Base-by-base conservation (phyloP, 1,140 invertebrate species). In the Reticulitermes speratus region DNA sequence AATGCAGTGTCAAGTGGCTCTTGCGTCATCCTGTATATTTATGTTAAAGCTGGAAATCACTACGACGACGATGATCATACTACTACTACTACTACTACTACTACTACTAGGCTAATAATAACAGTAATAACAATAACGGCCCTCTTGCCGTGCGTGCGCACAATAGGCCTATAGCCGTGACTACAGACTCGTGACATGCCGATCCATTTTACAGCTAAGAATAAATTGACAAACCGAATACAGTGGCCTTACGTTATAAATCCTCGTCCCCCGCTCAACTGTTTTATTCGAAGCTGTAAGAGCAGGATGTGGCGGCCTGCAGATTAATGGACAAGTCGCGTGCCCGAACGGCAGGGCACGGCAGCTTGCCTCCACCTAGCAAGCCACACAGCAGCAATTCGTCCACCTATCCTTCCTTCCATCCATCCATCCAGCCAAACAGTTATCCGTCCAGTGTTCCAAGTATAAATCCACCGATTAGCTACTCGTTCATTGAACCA, bases 281-380 rank as follows among this genome's bases (percentile, higher is more conserved):
- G 25, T n/a, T 75, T 75, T 30, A 30, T 75, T n/a, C n/a, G 3
- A 14, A 30, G 8, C 65, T 75, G 9, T 30, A 30, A 30, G 19
- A 55, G 14, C 52, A 55, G 52, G 52, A 55, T 55, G 52, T 55
- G 52, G 16, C 14, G 65, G 25, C n/a, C 65, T 75, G 65, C 65
- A 75, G 65, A 75, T 75, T 75, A 75, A 75, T 75, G 65, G 25
- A 75, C 25, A 30, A 75, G 65, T 75, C 65, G 65, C 65, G 65
- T 75, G 65, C 8, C n/a, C 1, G 52, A 14, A 75, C 65, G n/a
- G 65, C 25, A 30, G 65, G 65, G 7, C 65, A 55, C 52, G 52
- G 52, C 19, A 55, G 52, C 14, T 16, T 55, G 14, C 19, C 52
- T 55, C 52, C 14, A 21, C 3, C 19, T 55, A 55, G 52, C 19